Conservation (phyloP, 2,113 vertebrate genomes). For the Caretta caretta region DNA sequence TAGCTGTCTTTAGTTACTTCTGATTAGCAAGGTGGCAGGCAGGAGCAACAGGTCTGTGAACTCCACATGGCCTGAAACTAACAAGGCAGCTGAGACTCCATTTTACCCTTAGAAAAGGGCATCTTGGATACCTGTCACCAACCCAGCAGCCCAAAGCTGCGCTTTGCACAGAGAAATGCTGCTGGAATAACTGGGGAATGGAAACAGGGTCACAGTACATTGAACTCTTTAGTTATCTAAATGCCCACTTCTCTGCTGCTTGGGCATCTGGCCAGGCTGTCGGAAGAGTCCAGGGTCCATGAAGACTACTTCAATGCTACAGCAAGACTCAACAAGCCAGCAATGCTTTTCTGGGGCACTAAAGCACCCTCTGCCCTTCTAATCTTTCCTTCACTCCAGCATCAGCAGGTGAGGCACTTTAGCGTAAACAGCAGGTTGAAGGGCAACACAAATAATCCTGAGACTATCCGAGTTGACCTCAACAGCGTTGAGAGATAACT, state of each 20-base stretch:
- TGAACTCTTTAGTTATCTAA: background rate
- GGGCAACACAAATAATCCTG: background rate
- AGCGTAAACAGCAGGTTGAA: background rate
- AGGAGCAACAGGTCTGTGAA: background rate
- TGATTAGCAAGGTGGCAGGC: background rate
- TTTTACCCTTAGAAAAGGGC: background rate
- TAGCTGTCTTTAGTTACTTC: background rate
- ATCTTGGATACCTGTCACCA: rapidly evolving
- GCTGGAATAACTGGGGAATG: background rate
- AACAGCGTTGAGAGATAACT: background rate
- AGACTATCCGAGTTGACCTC: background rate
- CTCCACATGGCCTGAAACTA: background rate
- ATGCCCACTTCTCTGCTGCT: background rate
- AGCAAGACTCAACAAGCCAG: background rate
- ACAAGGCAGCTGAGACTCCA: background rate
- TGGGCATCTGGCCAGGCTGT: background rate
- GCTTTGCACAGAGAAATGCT: rapidly evolving
- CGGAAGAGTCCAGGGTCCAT: background rate
- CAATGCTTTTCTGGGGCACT: background rate
- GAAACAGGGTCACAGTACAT: background rate
- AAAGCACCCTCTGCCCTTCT: background rate
- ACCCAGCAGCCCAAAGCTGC: rapidly evolving
- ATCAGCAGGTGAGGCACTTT: background rate
- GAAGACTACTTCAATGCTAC: background rate
- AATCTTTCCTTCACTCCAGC: background rate